Evolutionary conservation across 2,797 vertebrate species (phyloP).

Genomic region (Bradypodion pumilum): DNA sequence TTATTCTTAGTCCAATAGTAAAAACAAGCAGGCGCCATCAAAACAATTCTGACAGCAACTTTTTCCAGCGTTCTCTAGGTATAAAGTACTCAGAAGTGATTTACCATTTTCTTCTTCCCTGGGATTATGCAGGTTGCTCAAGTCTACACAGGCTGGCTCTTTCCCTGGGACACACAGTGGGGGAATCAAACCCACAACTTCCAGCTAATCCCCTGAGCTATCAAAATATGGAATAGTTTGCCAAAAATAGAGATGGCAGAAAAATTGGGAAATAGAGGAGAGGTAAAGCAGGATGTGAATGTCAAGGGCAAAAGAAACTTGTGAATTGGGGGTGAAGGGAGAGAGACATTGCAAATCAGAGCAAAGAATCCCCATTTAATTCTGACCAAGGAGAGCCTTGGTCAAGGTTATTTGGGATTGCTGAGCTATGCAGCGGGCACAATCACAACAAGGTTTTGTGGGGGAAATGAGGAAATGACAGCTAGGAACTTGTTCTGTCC

Average conservation of each 20-base stretch:
- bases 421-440: neutral
- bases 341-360: neutral
- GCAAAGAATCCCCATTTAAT: neutral
- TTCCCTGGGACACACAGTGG: too few relatives aligned
- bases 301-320: neutral
- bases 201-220: too few relatives aligned
- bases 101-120: too few relatives aligned
- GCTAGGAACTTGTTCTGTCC: neutral
- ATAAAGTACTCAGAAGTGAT: too few relatives aligned
- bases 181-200: too few relatives aligned
- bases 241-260: neutral
- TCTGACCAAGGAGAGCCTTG: neutral
- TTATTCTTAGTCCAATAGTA: neutral
- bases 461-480: neutral
- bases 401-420: neutral
- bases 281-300: neutral
- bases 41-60: too few relatives aligned
- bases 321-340: too few relatives aligned
- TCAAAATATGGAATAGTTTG: conserved; percentile 4
- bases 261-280: neutral
- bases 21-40: too few relatives aligned
- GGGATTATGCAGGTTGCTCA: too few relatives aligned
- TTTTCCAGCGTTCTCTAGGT: too few relatives aligned
- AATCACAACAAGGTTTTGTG: neutral
- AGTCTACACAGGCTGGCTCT: too few relatives aligned